phyloP scores from a whole-genome alignment of 2,113 vertebrate species.

The Notothenia coriiceps region DNA sequence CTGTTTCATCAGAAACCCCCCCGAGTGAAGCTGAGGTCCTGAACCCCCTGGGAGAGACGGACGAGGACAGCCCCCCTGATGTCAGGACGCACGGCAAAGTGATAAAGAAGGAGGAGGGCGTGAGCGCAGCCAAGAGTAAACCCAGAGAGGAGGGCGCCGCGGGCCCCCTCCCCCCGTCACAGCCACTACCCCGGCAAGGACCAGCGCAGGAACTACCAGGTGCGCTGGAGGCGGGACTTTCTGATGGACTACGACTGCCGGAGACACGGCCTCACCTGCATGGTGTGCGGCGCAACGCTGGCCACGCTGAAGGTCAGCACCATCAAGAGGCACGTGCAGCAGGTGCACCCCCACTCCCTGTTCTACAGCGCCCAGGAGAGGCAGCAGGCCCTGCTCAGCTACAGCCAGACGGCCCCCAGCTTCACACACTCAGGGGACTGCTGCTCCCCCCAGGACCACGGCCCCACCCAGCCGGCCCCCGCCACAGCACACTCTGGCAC shows the following conservation, averaged over 20 bases:
- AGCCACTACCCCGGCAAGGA: slow-evolving; percentile 87
- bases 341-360: slow-evolving; percentile 92
- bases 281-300: slow-evolving; percentile 88
- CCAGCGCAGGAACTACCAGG: slow-evolving; percentile 93
- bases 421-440: slow-evolving; percentile 83
- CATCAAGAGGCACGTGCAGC: slow-evolving; percentile 90
- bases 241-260: slow-evolving; percentile 94
- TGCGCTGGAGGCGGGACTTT: slow-evolving; percentile 90
- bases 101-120: slow-evolving; percentile 59
- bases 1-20: slow-evolving; percentile 55
- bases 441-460: slow-evolving; percentile 78
- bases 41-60: slow-evolving; percentile 4
- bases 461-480: slow-evolving; percentile 43
- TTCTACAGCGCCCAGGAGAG: slow-evolving; percentile 86
- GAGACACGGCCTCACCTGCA: slow-evolving; percentile 88
- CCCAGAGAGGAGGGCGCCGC: background rate
- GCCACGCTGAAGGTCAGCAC: slow-evolving; percentile 91
- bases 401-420: slow-evolving; percentile 85
- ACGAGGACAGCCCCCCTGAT: slow-evolving; percentile 35
- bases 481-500: slow-evolving; percentile 51
- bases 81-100: slow-evolving; percentile 18
- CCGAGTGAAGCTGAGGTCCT: slow-evolving; percentile 24
- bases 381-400: slow-evolving; percentile 87
- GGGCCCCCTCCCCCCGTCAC: slow-evolving; percentile 57
- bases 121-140: slow-evolving; percentile 12